phyloP scores from a whole-genome alignment of 1,140 invertebrate species.

The Caenorhabditis briggsae region DNA sequence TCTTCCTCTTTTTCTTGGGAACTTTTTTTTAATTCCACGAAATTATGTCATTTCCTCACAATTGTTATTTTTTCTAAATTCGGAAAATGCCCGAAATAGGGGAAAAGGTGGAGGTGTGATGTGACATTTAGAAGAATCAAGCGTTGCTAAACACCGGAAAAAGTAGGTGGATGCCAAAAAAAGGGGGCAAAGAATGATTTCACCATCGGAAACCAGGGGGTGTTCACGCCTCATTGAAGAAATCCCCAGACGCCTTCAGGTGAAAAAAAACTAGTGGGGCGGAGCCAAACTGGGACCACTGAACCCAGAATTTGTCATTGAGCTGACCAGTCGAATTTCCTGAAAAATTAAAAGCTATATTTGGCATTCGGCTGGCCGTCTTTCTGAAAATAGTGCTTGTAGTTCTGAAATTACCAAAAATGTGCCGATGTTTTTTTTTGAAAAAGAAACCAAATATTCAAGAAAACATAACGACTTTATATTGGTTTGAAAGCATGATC shows the following conservation, averaged over 20 bases:
- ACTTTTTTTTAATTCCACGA: background rate
- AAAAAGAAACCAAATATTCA: too few relatives aligned
- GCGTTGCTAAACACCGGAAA: background rate
- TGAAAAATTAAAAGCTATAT: too few relatives aligned
- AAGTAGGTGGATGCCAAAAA: constrained; percentile 50
- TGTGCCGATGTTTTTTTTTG: too few relatives aligned
- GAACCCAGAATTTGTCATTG: background rate
- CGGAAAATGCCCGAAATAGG: background rate
- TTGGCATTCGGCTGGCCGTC: too few relatives aligned
- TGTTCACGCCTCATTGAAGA: constrained; percentile 46
- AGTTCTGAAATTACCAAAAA: too few relatives aligned
- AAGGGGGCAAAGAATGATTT: constrained; percentile 8
- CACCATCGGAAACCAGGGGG: constrained; percentile 34
- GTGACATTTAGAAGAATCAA: constrained; percentile 36
- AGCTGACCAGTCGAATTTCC: too few relatives aligned
- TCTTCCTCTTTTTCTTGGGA: background rate
- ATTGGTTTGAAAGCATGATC: too few relatives aligned
- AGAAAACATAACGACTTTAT: too few relatives aligned
- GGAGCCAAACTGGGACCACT: background rate
- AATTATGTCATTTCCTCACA: background rate
- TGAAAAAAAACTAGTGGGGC: background rate
- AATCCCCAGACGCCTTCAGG: background rate
- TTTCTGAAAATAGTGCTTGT: too few relatives aligned
- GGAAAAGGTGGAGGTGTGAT: background rate
- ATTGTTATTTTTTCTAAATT: background rate